phyloP scores from a whole-genome alignment of 2,113 vertebrate genomes.

The Halichoerus grypus region DNA sequence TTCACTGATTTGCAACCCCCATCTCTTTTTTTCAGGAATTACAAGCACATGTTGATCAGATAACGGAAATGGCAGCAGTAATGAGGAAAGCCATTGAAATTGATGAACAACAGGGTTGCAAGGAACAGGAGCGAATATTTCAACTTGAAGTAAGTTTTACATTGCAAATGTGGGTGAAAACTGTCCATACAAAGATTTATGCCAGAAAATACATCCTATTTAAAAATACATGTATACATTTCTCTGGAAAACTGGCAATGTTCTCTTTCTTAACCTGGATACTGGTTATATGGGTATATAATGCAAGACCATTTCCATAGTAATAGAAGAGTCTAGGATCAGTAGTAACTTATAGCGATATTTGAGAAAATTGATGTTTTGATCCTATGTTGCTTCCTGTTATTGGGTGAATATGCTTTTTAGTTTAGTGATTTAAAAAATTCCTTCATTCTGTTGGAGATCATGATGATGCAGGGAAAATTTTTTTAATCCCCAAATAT shows the following conservation, averaged over 20 bases:
- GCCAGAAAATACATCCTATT: neutral
- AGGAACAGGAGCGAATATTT: conserved; percentile 96
- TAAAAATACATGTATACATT: neutral
- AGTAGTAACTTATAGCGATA: neutral
- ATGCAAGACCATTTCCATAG: neutral
- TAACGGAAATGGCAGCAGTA: conserved; percentile 98
- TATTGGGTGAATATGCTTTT: neutral
- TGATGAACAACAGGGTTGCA: conserved; percentile 93
- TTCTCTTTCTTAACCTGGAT: neutral
- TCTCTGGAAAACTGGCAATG: neutral
- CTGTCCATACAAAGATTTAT: neutral
- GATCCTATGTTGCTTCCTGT: neutral
- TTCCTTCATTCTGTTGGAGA: neutral
- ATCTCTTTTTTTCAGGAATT: conserved; percentile 89
- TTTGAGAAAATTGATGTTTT: conserved; percentile 34
- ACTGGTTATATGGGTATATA: neutral
- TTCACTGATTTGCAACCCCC: neutral
- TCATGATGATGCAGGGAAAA: neutral
- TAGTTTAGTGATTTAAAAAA: conserved; percentile 30
- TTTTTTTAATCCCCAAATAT: neutral
- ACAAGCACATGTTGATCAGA: conserved; percentile 97
- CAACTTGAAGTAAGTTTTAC: conserved; percentile 92
- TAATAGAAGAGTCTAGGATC: neutral
- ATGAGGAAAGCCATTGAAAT: conserved; percentile 98
- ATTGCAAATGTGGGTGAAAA: neutral